Conservation (phyloP, 92 coral and sea anemone genomes). For the Heteractis magnifica region DNA sequence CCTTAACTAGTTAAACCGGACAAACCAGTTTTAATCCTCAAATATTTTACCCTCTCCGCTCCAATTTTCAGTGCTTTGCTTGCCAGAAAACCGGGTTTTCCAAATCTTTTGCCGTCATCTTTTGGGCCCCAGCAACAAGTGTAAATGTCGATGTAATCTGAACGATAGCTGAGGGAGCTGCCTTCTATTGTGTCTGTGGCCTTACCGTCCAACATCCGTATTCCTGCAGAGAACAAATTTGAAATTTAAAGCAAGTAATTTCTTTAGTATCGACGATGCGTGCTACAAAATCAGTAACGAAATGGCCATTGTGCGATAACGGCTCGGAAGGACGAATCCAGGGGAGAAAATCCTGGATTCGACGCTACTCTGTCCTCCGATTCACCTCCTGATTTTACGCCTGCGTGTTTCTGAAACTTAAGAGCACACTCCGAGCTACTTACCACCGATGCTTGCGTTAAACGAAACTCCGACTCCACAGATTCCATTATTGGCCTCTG, state of each 20-base stretch:
- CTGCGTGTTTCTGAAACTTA: no score
- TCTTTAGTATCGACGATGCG: no score
- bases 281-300: no score
- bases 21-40: background rate
- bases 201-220: conserved; percentile 81
- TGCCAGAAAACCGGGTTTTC: conserved; percentile 82
- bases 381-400: no score
- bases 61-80: conserved; percentile 76
- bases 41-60: conserved; percentile 61
- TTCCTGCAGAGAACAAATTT: conserved; percentile 41
- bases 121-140: conserved; percentile 92
- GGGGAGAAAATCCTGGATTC: no score
- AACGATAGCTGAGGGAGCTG: conserved; percentile 74
- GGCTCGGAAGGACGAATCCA: no score
- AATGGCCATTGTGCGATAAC: no score
- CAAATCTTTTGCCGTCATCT: conserved; percentile 89
- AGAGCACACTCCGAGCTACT: background rate
- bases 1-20: background rate
- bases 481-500: conserved; percentile 80
- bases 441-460: conserved; percentile 88
- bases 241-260: background rate
- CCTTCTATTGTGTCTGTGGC: conserved; percentile 82
- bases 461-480: conserved; percentile 89
- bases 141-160: conserved; percentile 86
- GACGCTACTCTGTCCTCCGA: no score